Conservation (phyloP, 2,888 invertebrate species). For the Protophormia terraenovae region DNA sequence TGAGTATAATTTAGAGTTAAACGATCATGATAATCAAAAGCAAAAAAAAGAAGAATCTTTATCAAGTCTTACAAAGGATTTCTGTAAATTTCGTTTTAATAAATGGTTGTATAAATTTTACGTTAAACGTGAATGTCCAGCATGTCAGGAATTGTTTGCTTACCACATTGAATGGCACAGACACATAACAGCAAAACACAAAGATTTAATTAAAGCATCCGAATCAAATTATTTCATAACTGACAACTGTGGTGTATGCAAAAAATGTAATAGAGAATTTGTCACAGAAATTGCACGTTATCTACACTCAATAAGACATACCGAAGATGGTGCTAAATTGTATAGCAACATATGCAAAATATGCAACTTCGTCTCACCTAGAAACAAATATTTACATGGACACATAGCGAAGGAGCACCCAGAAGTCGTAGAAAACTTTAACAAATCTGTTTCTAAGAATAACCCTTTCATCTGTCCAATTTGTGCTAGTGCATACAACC, state of each 20-base stretch:
- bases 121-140: conserved; percentile 52
- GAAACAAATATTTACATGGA: neutral
- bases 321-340: neutral
- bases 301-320: neutral
- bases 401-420: conserved; percentile 5
- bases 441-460: neutral
- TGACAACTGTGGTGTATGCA: neutral
- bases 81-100: neutral
- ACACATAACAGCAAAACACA: conserved; percentile 48
- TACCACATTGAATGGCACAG: conserved; percentile 14
- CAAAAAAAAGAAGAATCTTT: neutral
- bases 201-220: neutral
- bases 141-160: conserved; percentile 29
- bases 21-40: neutral
- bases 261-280: conserved; percentile 3
- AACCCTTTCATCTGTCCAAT: conserved; percentile 8
- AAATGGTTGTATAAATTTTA: neutral
- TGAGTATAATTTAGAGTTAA: neutral
- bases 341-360: neutral
- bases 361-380: neutral
- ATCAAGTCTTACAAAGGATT: neutral
- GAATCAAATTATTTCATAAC: neutral
- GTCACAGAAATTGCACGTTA: neutral
- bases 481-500: neutral
- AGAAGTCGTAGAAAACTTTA: conserved; percentile 8